phyloP scores from a whole-genome alignment of 2,888 invertebrate genomes.

The Eulithis prunata region DNA sequence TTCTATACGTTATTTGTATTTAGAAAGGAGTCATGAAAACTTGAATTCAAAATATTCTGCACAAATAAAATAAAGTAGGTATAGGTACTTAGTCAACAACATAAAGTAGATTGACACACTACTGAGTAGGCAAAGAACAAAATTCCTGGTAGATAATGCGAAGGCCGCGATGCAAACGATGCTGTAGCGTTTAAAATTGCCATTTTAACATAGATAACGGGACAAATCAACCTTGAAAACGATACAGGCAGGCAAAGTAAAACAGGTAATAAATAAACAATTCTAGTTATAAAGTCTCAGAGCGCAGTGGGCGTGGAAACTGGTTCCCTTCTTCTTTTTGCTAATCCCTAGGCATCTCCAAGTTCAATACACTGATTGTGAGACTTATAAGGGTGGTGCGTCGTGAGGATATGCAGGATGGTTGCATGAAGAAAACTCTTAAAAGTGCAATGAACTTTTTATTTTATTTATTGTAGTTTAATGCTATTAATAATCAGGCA shows the following conservation, averaged over 20 bases:
- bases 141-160: not conserved
- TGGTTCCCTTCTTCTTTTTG: constrained; percentile 62
- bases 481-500: not conserved
- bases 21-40: too few relatives aligned
- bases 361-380: constrained; percentile 57
- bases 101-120: too few relatives aligned
- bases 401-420: constrained; percentile 36
- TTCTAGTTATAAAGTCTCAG: constrained; percentile 54
- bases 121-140: too few relatives aligned
- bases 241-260: constrained; percentile 37
- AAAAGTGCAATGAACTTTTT: not conserved
- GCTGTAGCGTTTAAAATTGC: constrained; percentile 2
- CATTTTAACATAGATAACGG: constrained; percentile 22
- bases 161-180: not conserved
- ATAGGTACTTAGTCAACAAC: not conserved
- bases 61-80: not conserved
- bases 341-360: constrained; percentile 59
- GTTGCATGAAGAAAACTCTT: constrained; percentile 5
- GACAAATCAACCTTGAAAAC: constrained; percentile 30
- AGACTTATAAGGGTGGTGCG: constrained; percentile 31
- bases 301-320: constrained; percentile 58
- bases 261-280: constrained; percentile 62
- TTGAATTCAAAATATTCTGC: too few relatives aligned
- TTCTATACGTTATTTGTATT: too few relatives aligned
- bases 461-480: not conserved